A percentile compares a stretch with the other conserved stretches of the same genome.
These are phyloP conservation scores for Alviniconcha strummeri DNA, from an alignment of 2,888 invertebrate genomes.

Conservation along the genomic window DNA sequence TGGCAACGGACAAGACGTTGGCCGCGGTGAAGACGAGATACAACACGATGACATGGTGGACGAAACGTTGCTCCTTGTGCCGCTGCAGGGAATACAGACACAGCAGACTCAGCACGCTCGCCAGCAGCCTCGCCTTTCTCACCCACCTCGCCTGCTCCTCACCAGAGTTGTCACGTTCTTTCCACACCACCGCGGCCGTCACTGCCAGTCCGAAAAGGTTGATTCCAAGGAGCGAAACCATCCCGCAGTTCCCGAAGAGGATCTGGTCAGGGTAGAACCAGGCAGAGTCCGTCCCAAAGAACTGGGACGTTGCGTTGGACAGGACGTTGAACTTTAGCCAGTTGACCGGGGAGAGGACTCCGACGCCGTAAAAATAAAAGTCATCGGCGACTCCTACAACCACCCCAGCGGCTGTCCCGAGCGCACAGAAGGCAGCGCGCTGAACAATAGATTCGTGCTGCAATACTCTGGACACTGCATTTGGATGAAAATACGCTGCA, in stretches of 20 bases:
- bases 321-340: constrained; percentile 63
- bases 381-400: constrained; percentile 54
- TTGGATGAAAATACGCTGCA: not conserved
- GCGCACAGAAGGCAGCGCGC: not conserved
- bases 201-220: not conserved
- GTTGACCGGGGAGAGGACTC: constrained; percentile 59
- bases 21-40: constrained; percentile 8
- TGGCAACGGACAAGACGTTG: not conserved
- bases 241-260: constrained; percentile 29
- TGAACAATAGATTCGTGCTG: not conserved
- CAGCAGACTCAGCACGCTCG: constrained; percentile 37
- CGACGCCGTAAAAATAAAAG: constrained; percentile 48
- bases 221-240: constrained; percentile 20
- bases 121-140: not conserved
- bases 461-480: not conserved
- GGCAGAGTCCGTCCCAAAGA: constrained; percentile 44
- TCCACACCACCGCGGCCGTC: too few relatives aligned
- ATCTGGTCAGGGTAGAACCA: constrained; percentile 37
- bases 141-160: not conserved
- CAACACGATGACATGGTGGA: constrained; percentile 30
- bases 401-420: constrained; percentile 45
- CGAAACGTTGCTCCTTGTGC: constrained; percentile 57
- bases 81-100: constrained; percentile 49
- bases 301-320: constrained; percentile 40
- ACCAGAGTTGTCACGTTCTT: too few relatives aligned